Evolutionary conservation across 2,113 vertebrate species (phyloP).

Genomic region (Hyaena hyaena): DNA sequence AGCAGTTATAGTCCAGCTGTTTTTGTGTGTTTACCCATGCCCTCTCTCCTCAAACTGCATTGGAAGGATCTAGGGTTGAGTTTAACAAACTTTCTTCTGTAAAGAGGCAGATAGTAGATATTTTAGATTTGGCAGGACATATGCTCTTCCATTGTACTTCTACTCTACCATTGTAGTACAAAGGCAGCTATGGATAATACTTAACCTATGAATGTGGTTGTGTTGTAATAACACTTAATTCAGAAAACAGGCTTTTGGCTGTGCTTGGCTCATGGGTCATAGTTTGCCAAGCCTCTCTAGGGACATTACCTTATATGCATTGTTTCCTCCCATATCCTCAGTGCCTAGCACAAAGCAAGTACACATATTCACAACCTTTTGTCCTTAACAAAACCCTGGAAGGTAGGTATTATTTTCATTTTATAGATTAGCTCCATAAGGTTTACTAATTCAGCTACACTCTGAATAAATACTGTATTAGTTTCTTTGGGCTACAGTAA

Average conservation of each 20-base stretch:
- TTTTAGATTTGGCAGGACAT: neutral
- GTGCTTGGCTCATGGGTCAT: neutral
- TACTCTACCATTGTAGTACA: neutral
- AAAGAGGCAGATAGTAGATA: neutral
- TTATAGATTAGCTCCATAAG: neutral
- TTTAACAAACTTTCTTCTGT: neutral
- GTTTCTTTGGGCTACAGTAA: neutral
- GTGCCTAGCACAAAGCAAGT: neutral
- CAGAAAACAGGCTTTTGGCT: neutral
- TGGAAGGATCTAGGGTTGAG: neutral
- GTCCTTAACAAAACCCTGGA: neutral
- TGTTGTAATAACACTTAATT: slow-evolving; percentile 28
- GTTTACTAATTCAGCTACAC: neutral
- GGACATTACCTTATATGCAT: neutral
- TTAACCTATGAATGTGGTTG: neutral
- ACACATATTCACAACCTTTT: neutral
- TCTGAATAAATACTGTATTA: neutral
- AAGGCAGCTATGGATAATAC: neutral
- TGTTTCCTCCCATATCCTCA: neutral
- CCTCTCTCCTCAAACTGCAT: neutral
- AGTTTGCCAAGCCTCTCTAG: neutral
- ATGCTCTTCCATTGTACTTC: neutral
- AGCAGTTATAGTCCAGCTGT: neutral
- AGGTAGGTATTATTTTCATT: neutral
- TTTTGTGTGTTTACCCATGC: neutral